Percentiles rank a stretch among this genome's conserved stretches.
Conservation (phyloP, 2,797 vertebrate genomes). For the Chanos chanos region DNA sequence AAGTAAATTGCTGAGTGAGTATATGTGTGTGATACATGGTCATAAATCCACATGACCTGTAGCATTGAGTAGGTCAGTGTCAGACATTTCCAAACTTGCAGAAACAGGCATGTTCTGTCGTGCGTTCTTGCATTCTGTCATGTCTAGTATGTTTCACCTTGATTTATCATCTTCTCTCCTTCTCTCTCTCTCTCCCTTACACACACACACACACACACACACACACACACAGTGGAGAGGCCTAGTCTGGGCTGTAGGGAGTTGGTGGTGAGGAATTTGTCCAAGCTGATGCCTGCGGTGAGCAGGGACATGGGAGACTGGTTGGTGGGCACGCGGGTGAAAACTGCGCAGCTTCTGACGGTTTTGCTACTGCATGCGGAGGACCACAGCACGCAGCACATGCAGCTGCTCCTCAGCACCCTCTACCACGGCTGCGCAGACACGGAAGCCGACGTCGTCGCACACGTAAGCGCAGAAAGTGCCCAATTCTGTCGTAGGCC, state of each 20-base stretch:
- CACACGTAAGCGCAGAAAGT: conserved; percentile 73
- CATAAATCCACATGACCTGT: conserved; percentile 60
- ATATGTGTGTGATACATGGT: not conserved
- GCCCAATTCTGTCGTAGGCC: too few species aligned
- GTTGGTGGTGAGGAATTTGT: conserved; percentile 86
- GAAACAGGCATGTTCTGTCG: conserved; percentile 63
- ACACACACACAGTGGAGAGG: conserved; percentile 73
- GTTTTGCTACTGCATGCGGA: conserved; percentile 84
- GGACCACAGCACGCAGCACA: conserved; percentile 88
- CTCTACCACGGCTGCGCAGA: conserved; percentile 78
- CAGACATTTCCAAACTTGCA: conserved; percentile 51
- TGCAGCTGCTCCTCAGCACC: conserved; percentile 79
- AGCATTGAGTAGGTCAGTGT: conserved; percentile 62
- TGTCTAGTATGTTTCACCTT: conserved; percentile 55
- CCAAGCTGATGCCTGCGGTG: conserved; percentile 83
- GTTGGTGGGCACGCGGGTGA: conserved; percentile 82
- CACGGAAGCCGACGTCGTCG: conserved; percentile 73
- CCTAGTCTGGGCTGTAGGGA: conserved; percentile 90
- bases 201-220: too few species aligned
- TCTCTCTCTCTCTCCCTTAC: not conserved
- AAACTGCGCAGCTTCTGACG: conserved; percentile 80
- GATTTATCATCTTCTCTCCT: conserved; percentile 58
- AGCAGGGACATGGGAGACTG: conserved; percentile 83
- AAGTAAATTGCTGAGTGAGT: too few species aligned
- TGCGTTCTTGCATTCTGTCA: too few species aligned